Evolutionary conservation across 2,797 vertebrate species (phyloP).

Genomic region (Anabas testudineus): DNA sequence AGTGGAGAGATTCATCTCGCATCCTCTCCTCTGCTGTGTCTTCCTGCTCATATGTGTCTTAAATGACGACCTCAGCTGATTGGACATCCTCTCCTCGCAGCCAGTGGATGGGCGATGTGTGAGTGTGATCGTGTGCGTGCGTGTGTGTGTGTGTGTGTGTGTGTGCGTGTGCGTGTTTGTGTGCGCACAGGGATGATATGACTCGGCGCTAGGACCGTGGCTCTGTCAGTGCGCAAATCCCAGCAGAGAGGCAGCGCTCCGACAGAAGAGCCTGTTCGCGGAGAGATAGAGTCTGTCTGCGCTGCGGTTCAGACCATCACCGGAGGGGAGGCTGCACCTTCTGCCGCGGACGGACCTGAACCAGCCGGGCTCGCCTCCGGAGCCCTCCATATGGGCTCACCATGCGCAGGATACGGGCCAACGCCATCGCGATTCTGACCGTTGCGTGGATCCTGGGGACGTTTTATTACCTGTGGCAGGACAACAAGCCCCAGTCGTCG

Average conservation of each 20-base stretch:
- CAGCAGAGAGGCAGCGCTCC: conserved; percentile 58
- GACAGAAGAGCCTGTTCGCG: conserved; percentile 47
- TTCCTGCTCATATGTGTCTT: not conserved
- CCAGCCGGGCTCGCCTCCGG: conserved; percentile 67
- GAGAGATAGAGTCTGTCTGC: conserved; percentile 40
- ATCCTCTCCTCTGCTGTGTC: not conserved
- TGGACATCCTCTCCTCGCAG: conserved; percentile 14
- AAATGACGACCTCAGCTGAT: conserved; percentile 13
- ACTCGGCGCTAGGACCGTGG: conserved; percentile 84
- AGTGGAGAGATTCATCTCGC: too few species aligned
- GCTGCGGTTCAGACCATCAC: conserved; percentile 74
- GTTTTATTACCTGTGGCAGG: conserved; percentile 99
- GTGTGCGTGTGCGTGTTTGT: conserved; percentile 12
- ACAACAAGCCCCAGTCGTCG: conserved; percentile 91
- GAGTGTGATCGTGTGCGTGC: conserved; percentile 8
- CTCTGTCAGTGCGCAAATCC: conserved; percentile 71
- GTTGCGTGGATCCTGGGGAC: conserved; percentile 98
- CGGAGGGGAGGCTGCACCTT: conserved; percentile 63
- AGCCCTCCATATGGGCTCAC: conserved; percentile 86
- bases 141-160: not conserved
- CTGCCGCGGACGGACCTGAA: conserved; percentile 56
- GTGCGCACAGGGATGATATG: conserved; percentile 8
- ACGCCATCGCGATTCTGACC: conserved; percentile 98
- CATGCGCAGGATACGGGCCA: conserved; percentile 98
- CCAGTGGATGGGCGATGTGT: conserved; percentile 1